Conservation (phyloP, 1,140 invertebrate species). For the Micrasema longulum region DNA sequence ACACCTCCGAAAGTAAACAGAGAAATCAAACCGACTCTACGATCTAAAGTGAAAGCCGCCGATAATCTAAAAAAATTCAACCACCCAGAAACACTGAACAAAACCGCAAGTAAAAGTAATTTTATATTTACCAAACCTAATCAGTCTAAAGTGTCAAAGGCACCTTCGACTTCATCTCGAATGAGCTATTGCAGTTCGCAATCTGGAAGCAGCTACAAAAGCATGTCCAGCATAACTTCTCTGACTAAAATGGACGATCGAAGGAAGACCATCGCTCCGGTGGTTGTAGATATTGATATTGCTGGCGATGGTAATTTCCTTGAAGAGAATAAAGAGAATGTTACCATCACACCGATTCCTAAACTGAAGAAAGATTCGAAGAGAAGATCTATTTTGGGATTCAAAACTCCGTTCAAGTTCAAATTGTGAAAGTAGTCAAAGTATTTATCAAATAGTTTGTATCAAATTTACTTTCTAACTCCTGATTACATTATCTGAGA, state of each 20-base stretch:
- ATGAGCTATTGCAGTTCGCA: constrained; percentile 28
- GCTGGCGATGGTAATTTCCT: background rate
- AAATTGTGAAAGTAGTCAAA: constrained; percentile 52
- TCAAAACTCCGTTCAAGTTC: constrained; percentile 68
- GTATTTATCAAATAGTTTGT: too few relatives aligned
- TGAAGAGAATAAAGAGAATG: constrained; percentile 50
- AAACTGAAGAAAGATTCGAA: constrained; percentile 60
- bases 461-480: background rate
- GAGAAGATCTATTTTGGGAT: constrained; percentile 63
- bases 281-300: constrained; percentile 27
- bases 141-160: too few relatives aligned
- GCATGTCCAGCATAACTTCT: constrained; percentile 9
- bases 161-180: constrained; percentile 19
- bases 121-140: background rate
- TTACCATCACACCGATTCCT: constrained; percentile 15
- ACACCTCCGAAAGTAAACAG: constrained; percentile 58
- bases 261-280: constrained; percentile 16
- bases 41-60: constrained; percentile 41
- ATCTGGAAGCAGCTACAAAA: constrained; percentile 30
- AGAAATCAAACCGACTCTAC: constrained; percentile 27
- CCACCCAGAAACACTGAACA: too few relatives aligned
- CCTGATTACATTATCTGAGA: background rate
- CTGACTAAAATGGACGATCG: constrained; percentile 22
- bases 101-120: constrained; percentile 5
- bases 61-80: constrained; percentile 39